phyloP scores from a whole-genome alignment of 2,113 vertebrate genomes.

The Australoheros scitulus region DNA sequence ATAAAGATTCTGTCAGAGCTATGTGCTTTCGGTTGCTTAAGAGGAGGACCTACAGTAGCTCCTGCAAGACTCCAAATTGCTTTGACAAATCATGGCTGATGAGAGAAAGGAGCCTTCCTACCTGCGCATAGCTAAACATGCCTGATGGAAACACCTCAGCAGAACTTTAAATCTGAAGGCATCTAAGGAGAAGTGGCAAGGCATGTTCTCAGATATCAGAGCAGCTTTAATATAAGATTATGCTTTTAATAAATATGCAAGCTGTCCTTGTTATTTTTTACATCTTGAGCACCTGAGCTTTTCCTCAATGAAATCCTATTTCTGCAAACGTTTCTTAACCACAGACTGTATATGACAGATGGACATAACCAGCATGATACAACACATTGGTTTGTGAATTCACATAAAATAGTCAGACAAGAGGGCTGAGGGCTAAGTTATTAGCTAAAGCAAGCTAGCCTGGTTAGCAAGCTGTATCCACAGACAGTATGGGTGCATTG shows the following conservation, averaged over 20 bases:
- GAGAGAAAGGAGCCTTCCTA: conserved; percentile 40
- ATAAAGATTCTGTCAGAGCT: conserved; percentile 69
- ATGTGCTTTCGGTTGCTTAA: conserved; percentile 41
- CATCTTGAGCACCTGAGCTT: neutral
- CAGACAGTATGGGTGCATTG: neutral
- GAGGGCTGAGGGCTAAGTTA: neutral
- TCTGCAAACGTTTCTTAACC: neutral
- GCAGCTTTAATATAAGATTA: conserved; percentile 29
- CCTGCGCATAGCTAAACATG: conserved; percentile 38
- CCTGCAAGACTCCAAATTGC: conserved; percentile 40
- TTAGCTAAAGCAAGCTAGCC: neutral
- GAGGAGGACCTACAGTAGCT: conserved; percentile 56
- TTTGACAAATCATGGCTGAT: conserved; percentile 68
- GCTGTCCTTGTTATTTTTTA: conserved; percentile 31
- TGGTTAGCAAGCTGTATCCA: neutral
- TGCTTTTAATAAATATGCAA: conserved; percentile 19
- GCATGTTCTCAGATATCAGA: conserved; percentile 11
- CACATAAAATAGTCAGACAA: neutral
- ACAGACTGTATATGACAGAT: neutral
- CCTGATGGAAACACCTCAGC: conserved; percentile 34
- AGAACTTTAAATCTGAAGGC: conserved; percentile 20
- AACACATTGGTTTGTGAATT: neutral
- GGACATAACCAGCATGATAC: neutral
- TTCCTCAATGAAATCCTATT: neutral
- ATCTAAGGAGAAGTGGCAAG: conserved; percentile 17